These are phyloP conservation scores for Nasalis larvatus DNA, from an alignment of 2,113 vertebrate genomes.

Conservation along the genomic window DNA sequence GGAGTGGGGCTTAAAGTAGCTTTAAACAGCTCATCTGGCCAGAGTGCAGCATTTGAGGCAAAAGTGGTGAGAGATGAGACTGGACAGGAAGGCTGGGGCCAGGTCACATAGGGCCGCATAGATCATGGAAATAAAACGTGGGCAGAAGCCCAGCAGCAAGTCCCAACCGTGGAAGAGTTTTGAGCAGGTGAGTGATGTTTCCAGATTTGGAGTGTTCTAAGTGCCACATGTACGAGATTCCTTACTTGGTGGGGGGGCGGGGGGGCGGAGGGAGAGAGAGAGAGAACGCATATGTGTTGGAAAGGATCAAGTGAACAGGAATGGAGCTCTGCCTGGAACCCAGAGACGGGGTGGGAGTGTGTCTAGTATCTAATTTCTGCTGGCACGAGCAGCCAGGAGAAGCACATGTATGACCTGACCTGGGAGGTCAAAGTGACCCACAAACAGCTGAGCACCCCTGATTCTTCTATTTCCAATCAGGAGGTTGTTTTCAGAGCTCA, in stretches of 20 bases:
- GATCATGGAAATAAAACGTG: neutral
- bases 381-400: neutral
- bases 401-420: constrained; percentile 65
- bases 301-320: neutral
- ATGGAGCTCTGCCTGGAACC: neutral
- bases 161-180: neutral
- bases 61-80: neutral
- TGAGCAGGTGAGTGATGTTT: neutral
- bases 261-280: neutral
- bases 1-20: accelerated
- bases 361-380: constrained; percentile 37
- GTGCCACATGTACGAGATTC: neutral
- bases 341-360: neutral
- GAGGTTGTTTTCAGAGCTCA: constrained; percentile 23
- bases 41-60: too few relatives aligned
- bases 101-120: neutral
- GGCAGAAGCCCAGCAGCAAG: neutral
- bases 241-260: neutral
- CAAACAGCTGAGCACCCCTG: constrained; percentile 63
- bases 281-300: neutral
- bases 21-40: neutral
- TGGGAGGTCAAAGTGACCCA: constrained; percentile 69
- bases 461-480: constrained; percentile 19
- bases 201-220: neutral
- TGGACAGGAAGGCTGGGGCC: neutral